phyloP scores from a whole-genome alignment of 2,113 vertebrate genomes.

The Thalassarche chlororhynchos region DNA sequence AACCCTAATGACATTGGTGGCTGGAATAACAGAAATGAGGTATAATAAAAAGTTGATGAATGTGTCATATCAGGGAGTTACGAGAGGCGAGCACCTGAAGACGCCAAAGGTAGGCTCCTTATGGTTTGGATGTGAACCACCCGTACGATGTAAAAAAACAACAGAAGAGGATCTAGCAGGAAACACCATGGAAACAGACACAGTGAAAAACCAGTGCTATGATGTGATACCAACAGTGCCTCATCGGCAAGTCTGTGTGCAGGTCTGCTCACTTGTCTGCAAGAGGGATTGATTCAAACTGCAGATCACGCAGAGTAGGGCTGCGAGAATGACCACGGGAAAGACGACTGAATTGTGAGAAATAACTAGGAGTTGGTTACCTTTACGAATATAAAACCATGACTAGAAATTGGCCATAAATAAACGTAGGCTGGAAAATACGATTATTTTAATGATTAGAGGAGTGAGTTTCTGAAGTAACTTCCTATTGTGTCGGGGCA shows the following conservation, averaged over 20 bases:
- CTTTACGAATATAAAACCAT: neutral
- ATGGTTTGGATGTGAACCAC: neutral
- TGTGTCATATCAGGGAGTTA: neutral
- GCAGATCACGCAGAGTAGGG: fast-evolving
- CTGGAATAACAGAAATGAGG: neutral
- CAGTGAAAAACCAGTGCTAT: fast-evolving
- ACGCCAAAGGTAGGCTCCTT: neutral
- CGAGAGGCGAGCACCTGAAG: neutral
- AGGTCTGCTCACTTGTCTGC: neutral
- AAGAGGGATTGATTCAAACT: too few relatives aligned
- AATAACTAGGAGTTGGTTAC: neutral
- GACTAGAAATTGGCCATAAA: too few relatives aligned
- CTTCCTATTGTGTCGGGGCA: too few relatives aligned
- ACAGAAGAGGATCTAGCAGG: too few relatives aligned
- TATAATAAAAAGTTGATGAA: neutral
- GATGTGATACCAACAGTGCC: too few relatives aligned
- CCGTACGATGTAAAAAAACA: too few relatives aligned
- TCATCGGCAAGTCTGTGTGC: too few relatives aligned
- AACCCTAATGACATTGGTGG: neutral
- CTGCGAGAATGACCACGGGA: fast-evolving
- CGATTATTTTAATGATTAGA: neutral
- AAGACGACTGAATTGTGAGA: too few relatives aligned
- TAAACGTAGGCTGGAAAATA: neutral
- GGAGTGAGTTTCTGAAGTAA: too few relatives aligned
- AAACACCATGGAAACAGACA: too few relatives aligned